Percentiles rank a stretch among this genome's conserved stretches.
Evolutionary conservation across 2,113 vertebrate genomes (phyloP).

Genomic region (Nannobrachium achirus): DNA sequence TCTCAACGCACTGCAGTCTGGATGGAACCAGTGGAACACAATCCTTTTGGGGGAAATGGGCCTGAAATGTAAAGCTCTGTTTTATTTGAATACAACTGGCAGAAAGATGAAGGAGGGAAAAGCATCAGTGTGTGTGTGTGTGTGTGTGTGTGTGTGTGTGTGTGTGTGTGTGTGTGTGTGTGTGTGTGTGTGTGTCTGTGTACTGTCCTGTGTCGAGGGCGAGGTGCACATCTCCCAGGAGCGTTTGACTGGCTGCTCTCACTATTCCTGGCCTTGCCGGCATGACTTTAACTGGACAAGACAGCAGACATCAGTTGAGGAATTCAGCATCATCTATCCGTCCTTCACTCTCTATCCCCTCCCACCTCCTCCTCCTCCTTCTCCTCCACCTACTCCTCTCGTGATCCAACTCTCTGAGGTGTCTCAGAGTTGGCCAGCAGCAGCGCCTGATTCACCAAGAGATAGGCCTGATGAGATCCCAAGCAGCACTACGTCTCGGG

Average conservation of each 20-base stretch:
- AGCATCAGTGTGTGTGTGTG: neutral
- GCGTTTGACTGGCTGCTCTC: slow-evolving; percentile 16
- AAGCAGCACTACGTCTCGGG: slow-evolving; percentile 32
- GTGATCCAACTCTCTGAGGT: slow-evolving; percentile 45
- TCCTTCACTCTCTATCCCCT: neutral
- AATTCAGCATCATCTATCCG: slow-evolving; percentile 43
- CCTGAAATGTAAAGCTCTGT: neutral
- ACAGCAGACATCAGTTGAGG: slow-evolving; percentile 20
- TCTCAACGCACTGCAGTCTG: neutral
- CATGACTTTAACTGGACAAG: slow-evolving; percentile 43
- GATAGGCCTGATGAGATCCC: slow-evolving; percentile 54
- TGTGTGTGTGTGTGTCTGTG: neutral
- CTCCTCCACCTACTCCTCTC: slow-evolving; percentile 17
- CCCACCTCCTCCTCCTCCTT: neutral
- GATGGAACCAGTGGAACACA: neutral
- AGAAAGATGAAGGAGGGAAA: neutral
- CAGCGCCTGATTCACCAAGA: slow-evolving; percentile 42
- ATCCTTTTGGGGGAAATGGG: neutral
- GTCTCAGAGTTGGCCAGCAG: slow-evolving; percentile 33
- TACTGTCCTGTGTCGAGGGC: too few species aligned
- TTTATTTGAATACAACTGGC: neutral
- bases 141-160: neutral
- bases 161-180: slow-evolving; percentile 3
- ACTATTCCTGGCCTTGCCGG: neutral
- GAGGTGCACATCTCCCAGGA: neutral